Conservation (phyloP, 1,140 invertebrate species). For the Orchestia grillus region DNA sequence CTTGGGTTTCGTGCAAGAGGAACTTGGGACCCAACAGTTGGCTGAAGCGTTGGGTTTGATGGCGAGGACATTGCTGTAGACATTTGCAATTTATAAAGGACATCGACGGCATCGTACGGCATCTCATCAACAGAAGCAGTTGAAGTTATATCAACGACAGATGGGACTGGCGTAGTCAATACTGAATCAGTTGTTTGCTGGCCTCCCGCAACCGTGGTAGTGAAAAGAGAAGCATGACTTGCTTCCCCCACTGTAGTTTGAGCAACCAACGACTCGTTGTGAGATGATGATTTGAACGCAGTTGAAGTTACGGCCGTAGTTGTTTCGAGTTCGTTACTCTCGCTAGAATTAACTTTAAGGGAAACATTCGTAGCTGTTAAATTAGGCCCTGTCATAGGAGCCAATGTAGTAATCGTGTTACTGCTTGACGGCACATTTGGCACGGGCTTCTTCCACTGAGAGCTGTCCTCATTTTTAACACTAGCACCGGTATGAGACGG, state of each 20-base stretch:
- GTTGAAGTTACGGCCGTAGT: neutral
- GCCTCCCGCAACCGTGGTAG: neutral
- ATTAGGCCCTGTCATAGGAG: neutral
- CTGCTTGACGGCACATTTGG: neutral
- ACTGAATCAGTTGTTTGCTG: neutral
- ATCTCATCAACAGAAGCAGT: neutral
- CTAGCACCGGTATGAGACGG: conserved; percentile 67
- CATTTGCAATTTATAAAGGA: conserved; percentile 4
- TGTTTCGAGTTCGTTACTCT: neutral
- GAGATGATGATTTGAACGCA: neutral
- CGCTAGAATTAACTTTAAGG: neutral
- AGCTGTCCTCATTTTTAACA: conserved; percentile 37
- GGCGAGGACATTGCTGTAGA: neutral
- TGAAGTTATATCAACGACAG: conserved; percentile 5
- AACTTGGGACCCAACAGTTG: neutral
- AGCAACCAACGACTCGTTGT: neutral
- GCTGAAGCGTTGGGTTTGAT: neutral
- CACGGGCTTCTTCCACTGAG: conserved; percentile 57
- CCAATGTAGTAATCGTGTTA: neutral
- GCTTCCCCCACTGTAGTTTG: neutral
- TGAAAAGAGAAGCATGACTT: neutral
- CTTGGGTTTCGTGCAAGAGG: neutral
- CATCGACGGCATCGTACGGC: neutral
- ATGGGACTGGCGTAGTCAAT: neutral
- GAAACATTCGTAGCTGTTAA: neutral